Conservation (phyloP, 2,888 invertebrate species). For the Drosophila putrida region DNA sequence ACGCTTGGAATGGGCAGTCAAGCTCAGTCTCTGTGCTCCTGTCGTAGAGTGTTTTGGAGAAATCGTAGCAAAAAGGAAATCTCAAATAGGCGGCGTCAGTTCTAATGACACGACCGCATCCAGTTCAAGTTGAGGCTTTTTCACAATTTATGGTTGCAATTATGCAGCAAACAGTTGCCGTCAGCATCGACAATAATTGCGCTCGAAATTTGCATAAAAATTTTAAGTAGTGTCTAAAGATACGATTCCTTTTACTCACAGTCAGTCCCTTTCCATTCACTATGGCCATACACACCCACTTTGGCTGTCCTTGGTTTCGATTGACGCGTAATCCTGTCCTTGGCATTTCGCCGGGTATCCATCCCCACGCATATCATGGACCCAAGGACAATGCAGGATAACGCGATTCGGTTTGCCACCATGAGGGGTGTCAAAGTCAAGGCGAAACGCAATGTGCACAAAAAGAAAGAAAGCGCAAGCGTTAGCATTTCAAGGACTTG, state of each 20-base stretch:
- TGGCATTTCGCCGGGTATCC: conserved; percentile 53
- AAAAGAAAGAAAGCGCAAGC: conserved; percentile 51
- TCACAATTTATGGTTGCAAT: conserved; percentile 78
- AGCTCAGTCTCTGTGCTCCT: not conserved
- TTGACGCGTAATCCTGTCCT: conserved; percentile 69
- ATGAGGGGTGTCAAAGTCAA: conserved; percentile 75
- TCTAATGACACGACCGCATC: conserved; percentile 67
- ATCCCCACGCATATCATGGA: conserved; percentile 18
- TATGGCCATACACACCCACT: conserved; percentile 35
- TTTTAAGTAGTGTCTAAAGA: conserved; percentile 71
- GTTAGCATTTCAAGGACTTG: conserved; percentile 66
- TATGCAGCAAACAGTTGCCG: conserved; percentile 71
- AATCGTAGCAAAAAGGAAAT: conserved; percentile 32
- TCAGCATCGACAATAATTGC: conserved; percentile 69
- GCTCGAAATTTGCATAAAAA: conserved; percentile 80
- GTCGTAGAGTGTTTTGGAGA: conserved; percentile 4
- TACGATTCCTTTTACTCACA: conserved; percentile 2
- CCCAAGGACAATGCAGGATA: conserved; percentile 74
- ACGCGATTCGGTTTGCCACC: conserved; percentile 49
- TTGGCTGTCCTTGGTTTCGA: conserved; percentile 68
- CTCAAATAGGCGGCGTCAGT: conserved; percentile 62
- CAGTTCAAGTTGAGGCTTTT: conserved; percentile 70
- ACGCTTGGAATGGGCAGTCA: conserved; percentile 20
- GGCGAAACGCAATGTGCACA: conserved; percentile 60
- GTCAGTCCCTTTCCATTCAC: conserved; percentile 3